A percentile compares a stretch with the other conserved stretches of the same genome.
Evolutionary conservation across 64 coral and sea anemone species (phyloP).

Genomic region (Acropora tenuis): DNA sequence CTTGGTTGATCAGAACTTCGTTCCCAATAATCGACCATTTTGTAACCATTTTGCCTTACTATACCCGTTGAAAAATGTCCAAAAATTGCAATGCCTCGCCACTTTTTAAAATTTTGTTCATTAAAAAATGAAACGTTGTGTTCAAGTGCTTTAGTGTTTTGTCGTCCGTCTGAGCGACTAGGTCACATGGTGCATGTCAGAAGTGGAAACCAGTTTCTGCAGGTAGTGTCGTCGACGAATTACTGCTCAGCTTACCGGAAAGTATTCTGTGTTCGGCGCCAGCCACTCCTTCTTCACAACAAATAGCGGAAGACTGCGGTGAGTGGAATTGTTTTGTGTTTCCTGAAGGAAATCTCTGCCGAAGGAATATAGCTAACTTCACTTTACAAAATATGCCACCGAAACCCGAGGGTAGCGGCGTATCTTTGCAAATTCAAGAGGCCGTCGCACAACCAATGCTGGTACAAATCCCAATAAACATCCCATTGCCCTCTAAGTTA

Average conservation of each 20-base stretch:
- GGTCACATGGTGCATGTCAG: not conserved
- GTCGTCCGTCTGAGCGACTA: not conserved
- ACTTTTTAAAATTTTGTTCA: too few species aligned
- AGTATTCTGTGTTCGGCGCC: not conserved
- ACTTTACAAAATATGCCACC: too few species aligned
- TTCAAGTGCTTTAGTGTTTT: not conserved
- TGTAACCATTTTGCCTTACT: too few species aligned
- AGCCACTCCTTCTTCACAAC: not conserved
- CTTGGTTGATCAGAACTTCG: too few species aligned
- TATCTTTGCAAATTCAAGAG: slow-evolving; percentile 6
- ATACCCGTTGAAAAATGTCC: too few species aligned
- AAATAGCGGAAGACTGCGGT: not conserved
- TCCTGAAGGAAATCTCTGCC: too few species aligned
- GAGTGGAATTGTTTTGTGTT: too few species aligned
- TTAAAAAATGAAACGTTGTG: not conserved
- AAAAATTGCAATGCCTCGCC: too few species aligned
- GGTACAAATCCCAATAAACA: too few species aligned
- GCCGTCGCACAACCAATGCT: slow-evolving; percentile 1
- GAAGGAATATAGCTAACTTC: too few species aligned
- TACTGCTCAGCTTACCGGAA: not conserved
- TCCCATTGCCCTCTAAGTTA: too few species aligned
- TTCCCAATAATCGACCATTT: too few species aligned
- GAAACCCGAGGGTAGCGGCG: slow-evolving; percentile 10
- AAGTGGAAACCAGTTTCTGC: not conserved
- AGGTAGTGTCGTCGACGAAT: not conserved